Evolutionary conservation across 2,113 vertebrate species (phyloP).

Genomic region (Cebidichthys violaceus): DNA sequence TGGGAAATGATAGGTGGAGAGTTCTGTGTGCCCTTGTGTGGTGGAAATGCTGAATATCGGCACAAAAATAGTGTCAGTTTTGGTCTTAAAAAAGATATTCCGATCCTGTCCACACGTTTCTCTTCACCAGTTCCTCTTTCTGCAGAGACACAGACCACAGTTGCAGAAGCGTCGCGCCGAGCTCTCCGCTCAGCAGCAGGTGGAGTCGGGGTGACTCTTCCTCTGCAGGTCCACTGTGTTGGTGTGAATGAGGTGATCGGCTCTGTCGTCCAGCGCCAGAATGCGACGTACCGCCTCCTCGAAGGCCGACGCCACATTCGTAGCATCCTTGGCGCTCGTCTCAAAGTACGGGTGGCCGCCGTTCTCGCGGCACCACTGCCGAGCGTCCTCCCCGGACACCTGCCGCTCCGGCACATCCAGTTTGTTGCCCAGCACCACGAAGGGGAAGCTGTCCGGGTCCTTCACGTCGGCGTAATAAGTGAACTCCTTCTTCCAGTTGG

Average conservation of each 20-base stretch:
- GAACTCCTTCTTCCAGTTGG: slow-evolving; percentile 98
- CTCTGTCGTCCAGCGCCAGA: slow-evolving; percentile 88
- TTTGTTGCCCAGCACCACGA: slow-evolving; percentile 97
- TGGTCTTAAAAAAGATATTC: neutral
- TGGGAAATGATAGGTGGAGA: fast-evolving
- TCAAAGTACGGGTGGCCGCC: slow-evolving; percentile 96
- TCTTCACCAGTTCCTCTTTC: slow-evolving; percentile 18
- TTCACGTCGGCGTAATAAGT: slow-evolving; percentile 95
- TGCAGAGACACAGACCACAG: neutral
- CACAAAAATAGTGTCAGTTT: neutral
- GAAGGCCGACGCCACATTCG: slow-evolving; percentile 93
- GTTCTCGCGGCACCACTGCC: slow-evolving; percentile 93
- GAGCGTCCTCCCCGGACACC: slow-evolving; percentile 91
- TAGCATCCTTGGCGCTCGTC: slow-evolving; percentile 95
- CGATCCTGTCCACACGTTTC: neutral
- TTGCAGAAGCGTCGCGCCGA: neutral
- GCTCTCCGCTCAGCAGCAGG: slow-evolving; percentile 88
- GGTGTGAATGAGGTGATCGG: slow-evolving; percentile 90
- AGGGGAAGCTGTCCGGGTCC: slow-evolving; percentile 93
- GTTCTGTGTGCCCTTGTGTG: neutral
- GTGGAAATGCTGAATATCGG: neutral
- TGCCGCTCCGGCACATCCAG: slow-evolving; percentile 91
- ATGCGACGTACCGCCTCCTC: slow-evolving; percentile 94
- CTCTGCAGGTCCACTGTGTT: slow-evolving; percentile 91
- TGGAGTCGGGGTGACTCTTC: slow-evolving; percentile 84